Percentiles rank a stretch among this genome's conserved stretches.
These are phyloP conservation scores for Chrysodeixis includens DNA, from an alignment of 2,888 invertebrate genomes.

Conservation along the genomic window DNA sequence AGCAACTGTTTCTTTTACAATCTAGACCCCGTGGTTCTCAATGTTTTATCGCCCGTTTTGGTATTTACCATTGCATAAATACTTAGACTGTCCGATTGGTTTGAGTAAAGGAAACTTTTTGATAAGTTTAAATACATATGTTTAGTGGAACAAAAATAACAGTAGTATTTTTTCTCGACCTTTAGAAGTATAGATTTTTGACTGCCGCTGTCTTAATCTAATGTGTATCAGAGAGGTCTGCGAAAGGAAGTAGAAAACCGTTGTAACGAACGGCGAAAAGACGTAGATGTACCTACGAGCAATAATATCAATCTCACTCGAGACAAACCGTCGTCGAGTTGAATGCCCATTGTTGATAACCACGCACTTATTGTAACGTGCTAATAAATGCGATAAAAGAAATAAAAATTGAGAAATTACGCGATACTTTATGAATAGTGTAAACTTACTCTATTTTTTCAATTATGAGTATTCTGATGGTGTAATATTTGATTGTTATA, in stretches of 20 bases:
- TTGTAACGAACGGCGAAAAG: constrained; percentile 19
- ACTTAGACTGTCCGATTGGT: background rate
- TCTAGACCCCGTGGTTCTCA: constrained; percentile 20
- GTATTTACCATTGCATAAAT: background rate
- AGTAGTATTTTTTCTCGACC: background rate
- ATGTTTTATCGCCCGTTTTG: background rate
- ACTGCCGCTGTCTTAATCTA: background rate
- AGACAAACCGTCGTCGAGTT: background rate
- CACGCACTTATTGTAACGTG: too few relatives aligned
- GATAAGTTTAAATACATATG: too few relatives aligned
- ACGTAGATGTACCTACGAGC: background rate
- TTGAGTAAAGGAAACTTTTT: background rate
- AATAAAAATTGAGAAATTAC: too few relatives aligned
- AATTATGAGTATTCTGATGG: too few relatives aligned
- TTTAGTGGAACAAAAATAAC: too few relatives aligned
- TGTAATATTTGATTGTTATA: too few relatives aligned
- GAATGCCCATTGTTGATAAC: background rate
- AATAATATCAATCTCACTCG: background rate
- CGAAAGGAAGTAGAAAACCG: constrained; percentile 31
- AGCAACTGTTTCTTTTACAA: constrained; percentile 32
- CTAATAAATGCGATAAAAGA: too few relatives aligned
- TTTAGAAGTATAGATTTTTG: constrained; percentile 9
- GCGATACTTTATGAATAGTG: too few relatives aligned
- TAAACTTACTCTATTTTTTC: too few relatives aligned
- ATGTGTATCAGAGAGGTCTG: background rate